Base-by-base conservation (phyloP, 2,113 vertebrate genomes). In the Oophaga pumilio region DNA sequence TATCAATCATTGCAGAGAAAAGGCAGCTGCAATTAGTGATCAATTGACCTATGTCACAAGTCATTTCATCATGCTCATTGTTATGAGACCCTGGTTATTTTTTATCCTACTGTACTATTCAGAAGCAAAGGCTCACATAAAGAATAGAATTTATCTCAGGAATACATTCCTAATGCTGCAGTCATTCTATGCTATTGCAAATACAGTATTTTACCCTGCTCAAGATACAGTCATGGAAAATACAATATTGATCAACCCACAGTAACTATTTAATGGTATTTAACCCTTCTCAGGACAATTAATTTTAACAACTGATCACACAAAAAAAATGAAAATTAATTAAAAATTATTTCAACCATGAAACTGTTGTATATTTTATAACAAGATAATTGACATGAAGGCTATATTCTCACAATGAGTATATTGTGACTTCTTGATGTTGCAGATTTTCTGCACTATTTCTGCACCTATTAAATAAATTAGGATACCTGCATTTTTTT, bases 11-110 rank as follows among this genome's bases (percentile, higher is more conserved):
- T 62, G n/a, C 12, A 62, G 53, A 60, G 50, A 60, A 60, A 73
- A 60, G 62, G 62, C 62, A 52, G 33, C 56, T 26, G 84, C 73
- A 85, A 85, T 85, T 60, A 85, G 71, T 64, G 57, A 10, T 76
- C 71, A 85, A 62, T 76, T 60, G 53, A 85, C 52, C 68, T 49
- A 43, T 74, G 57, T 82, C 80, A 82, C 60, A 17, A 66, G 49
- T 64, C 60, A 68, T 82, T 82, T 82, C 60, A 82, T 66, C 60
- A 66, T 7, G 14, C 33, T 66, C 33, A 82, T 43, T 66, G 33
- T 52, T 66, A 50, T 18, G 20, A 59, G 20, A 53, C 7, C 28
- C 6, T 2, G 69, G 14, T 43, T 1, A 43, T 73, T 43, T 73
- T 8, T 73, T 73, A 43, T 20, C 69, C 69, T 71, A 18, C 14